A percentile compares a stretch with the other conserved stretches of the same genome.
phyloP scores from a whole-genome alignment of 92 coral and sea anemone genomes.

The Micromussa lordhowensis region DNA sequence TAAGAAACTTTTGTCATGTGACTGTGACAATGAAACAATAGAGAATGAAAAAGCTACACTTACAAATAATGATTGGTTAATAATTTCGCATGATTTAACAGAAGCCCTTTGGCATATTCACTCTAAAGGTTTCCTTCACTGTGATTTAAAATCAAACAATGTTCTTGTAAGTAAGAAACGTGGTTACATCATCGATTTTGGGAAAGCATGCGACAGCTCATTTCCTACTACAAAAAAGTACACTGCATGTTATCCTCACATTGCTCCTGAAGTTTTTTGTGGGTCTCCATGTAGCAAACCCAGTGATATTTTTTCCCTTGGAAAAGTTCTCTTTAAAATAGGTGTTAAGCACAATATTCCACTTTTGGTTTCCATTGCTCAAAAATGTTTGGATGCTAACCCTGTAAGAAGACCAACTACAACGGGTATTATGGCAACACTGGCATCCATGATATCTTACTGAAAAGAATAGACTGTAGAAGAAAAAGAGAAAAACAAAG shows the following conservation, averaged over 20 bases:
- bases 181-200: slow-evolving; percentile 28
- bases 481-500: no score
- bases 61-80: slow-evolving; percentile 7
- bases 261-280: slow-evolving; percentile 24
- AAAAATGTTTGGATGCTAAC: no score
- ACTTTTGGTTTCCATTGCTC: no score
- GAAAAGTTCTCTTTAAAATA: slow-evolving; percentile 10
- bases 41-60: not conserved
- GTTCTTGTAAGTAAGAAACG: not conserved
- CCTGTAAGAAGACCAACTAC: no score
- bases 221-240: slow-evolving; percentile 13
- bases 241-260: not conserved
- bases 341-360: not conserved
- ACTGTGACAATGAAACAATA: not conserved
- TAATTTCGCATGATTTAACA: no score
- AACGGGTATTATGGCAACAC: no score
- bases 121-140: no score
- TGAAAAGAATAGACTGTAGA: no score
- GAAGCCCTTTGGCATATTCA: no score
- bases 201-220: slow-evolving; percentile 27
- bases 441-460: no score
- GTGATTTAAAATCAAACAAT: no score
- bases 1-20: slow-evolving; percentile 8
- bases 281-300: slow-evolving; percentile 12
- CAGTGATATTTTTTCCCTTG: slow-evolving; percentile 35